Base-by-base conservation (phyloP, 2,113 vertebrate species). In the Manacus vitellinus region DNA sequence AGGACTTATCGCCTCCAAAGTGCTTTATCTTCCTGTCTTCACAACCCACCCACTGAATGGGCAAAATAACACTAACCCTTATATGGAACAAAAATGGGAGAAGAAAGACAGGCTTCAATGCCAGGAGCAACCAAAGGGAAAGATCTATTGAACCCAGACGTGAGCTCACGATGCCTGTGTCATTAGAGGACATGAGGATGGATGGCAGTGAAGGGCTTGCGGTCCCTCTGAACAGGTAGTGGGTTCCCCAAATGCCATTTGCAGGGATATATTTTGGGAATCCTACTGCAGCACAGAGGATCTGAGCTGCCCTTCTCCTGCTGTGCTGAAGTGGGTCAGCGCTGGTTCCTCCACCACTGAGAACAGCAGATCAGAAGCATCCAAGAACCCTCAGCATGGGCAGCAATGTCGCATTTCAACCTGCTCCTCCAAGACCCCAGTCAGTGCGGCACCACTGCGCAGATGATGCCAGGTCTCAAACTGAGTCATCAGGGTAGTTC, bases 341-440 rank as follows among this genome's bases (percentile, higher is more conserved):
- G 12, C 63, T 13, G 21, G 41, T 46, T 56, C 10, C 58, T 83
- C 46, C 33, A 14, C 28, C 23, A 1, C 20, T 28, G 12, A 3
- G 19, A 62, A 23, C 2, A 8, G n/a, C 33, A 74, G 37, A 66
- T 51, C 31, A 85, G 62, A 62, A 12, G 22, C 4, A 39, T 23
- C 37, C 0, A 0, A 80, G 39, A 43, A 17, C 18, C 33, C 11
- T 75, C 10, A 2, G 33, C 33, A 12, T 1, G 1, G 41, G 35
- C 2, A 2, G 47, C 27, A 35, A 21, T 4, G 8, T 5, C 35
- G 35, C 30, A 39, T 43, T 72, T 79, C 2, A 1, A 28, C 9
- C 28, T 2, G 1, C 17, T 78, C 21, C 74, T 82, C 39, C 14
- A 2, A 49, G 2, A 1, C 31, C 37, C 12, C 9, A 2, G 30